Percentiles rank a stretch among this genome's conserved stretches.
These are phyloP conservation scores for Ormyrus labotus DNA, from an alignment of 2,888 invertebrate species.

Conservation along the genomic window DNA sequence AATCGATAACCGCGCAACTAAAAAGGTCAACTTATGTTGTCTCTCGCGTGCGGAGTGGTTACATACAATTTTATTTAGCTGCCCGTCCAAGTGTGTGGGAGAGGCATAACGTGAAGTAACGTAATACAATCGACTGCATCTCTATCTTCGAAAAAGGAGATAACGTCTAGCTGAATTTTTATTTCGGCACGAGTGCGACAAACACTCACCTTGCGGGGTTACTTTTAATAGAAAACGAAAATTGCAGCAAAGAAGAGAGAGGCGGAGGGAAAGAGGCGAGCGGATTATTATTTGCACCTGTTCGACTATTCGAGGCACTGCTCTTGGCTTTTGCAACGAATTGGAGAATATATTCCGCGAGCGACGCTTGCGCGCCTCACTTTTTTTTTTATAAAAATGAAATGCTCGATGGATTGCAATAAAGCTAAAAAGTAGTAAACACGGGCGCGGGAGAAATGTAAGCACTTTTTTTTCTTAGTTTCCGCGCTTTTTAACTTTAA, in stretches of 20 bases:
- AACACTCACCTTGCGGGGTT: constrained; percentile 21
- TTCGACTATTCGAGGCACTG: neutral
- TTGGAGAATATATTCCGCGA: neutral
- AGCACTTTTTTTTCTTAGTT: constrained; percentile 33
- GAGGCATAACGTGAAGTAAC: neutral
- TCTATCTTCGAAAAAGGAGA: too few species aligned
- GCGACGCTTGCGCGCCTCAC: constrained; percentile 38
- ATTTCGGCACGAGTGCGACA: neutral
- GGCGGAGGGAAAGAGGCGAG: neutral
- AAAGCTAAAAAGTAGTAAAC: constrained; percentile 49
- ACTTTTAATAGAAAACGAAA: constrained; percentile 38
- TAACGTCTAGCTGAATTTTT: neutral
- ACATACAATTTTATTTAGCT: constrained; percentile 26
- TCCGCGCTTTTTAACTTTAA: too few species aligned
- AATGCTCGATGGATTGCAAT: constrained; percentile 16
- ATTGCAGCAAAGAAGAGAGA: neutral
- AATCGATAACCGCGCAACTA: constrained; percentile 54
- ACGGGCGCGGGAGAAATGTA: constrained; percentile 48
- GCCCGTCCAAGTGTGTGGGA: neutral
- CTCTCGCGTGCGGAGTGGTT: constrained; percentile 13
- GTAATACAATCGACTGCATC: neutral
- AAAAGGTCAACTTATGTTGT: constrained; percentile 40
- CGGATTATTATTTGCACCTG: constrained; percentile 21
- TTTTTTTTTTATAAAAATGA: constrained; percentile 29
- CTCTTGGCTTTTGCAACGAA: constrained; percentile 1